Conservation (phyloP, 2,797 vertebrate genomes). For the Chloroceryle amazona region DNA sequence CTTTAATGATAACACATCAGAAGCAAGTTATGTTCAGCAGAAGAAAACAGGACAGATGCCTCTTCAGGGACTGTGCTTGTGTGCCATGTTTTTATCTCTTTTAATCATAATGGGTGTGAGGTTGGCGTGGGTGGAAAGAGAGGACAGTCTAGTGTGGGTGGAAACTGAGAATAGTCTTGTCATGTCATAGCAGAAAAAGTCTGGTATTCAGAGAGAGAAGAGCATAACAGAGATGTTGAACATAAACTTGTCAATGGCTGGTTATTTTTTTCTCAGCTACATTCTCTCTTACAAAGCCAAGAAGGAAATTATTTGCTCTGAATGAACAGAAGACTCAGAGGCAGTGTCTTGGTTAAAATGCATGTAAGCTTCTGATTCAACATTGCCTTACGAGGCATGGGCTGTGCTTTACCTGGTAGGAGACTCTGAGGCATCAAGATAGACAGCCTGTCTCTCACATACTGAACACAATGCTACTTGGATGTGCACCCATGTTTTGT, state of each 20-base stretch:
- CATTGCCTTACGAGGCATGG: not conserved
- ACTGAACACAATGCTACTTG: not conserved
- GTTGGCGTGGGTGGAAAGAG: constrained; percentile 73
- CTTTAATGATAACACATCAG: constrained; percentile 57
- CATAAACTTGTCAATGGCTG: constrained; percentile 72
- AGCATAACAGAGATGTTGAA: constrained; percentile 39
- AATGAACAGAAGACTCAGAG: constrained; percentile 37
- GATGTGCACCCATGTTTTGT: not conserved
- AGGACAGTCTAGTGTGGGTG: constrained; percentile 78
- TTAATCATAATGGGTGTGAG: constrained; percentile 79
- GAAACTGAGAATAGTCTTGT: constrained; percentile 75
- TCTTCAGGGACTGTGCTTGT: constrained; percentile 65
- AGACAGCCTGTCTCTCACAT: not conserved
- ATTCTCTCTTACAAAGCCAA: constrained; percentile 25
- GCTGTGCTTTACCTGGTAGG: not conserved
- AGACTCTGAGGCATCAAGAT: not conserved
- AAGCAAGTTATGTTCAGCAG: constrained; percentile 58
- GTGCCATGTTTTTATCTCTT: constrained; percentile 74
- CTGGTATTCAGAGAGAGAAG: constrained; percentile 57
- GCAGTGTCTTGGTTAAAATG: not conserved
- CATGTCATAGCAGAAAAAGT: constrained; percentile 72
- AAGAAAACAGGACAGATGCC: constrained; percentile 78
- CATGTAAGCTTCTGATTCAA: not conserved
- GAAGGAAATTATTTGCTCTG: constrained; percentile 46
- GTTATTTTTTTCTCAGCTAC: constrained; percentile 15